Evolutionary conservation across 2,888 invertebrate genomes (phyloP), one percentile per base, ranked within the genome.

Genomic region (Metallyticus violacea): DNA sequence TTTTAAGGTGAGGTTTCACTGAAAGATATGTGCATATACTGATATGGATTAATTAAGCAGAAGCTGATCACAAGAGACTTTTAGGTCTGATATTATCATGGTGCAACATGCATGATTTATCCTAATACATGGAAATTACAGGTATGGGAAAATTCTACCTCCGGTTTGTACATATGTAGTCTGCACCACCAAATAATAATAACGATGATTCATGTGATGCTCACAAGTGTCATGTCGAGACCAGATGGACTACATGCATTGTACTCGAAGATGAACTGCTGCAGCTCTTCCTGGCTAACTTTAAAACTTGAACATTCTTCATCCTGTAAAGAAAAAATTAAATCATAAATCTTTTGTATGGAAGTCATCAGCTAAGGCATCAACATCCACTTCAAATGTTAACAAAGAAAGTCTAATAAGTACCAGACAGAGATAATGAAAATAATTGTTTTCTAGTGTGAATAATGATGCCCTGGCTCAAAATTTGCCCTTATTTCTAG

Each of bases 171-270:
- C 40, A 62, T 15, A 62, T 62, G 40, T 62, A 62, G 40, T 62
- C 40, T 62, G 40, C 40, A 62, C 40, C 40, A 15, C 40, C 40
- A 15, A 62, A 62, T 22, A 62, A 62, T 62, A 62, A 62, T 62
- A 62, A 62, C 40, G 40, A 62, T 62, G 40, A 62, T 62, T n/a
- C 40, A 62, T 62, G 40, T 62, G 40, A 62, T 62, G 40, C 88
- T 87, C 80, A 88, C 88, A 79, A 88, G 77, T 25, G 85, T 83
- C 86, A 88, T 89, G 77, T 88, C 87, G 81, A 88, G 87, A 27
- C 88, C 88, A 15, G 88, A 86, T 7, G 88, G 88, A 29, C 83
- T 84, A 81, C 79, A 77, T 28, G 85, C 86, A 81, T 88, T 88
- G 76, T 88, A 88, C 27, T 86, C 86, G 7, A 86, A 79, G 15